Percentiles rank a stretch among this genome's conserved stretches.
phyloP scores from a whole-genome alignment of 2,797 vertebrate genomes.

The Muscicapa comitata region DNA sequence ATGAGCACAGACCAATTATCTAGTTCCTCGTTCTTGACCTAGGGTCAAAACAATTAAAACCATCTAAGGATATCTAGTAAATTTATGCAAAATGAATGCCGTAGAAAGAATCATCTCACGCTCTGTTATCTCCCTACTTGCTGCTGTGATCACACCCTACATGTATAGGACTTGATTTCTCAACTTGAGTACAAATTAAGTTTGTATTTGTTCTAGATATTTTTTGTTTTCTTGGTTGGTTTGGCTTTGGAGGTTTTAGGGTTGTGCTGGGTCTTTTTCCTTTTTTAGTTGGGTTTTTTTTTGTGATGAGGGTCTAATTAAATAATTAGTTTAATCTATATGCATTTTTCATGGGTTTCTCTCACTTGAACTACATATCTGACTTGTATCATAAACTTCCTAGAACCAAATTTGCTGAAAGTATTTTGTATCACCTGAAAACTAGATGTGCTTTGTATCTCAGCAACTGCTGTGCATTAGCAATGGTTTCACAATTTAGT shows the following conservation, averaged over 20 bases:
- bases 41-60: constrained; percentile 44
- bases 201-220: background rate
- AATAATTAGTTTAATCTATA: background rate
- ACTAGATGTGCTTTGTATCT: background rate
- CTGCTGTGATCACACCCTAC: background rate
- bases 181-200: background rate
- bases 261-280: background rate
- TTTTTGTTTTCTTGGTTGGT: background rate
- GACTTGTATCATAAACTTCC: background rate
- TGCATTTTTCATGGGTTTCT: background rate
- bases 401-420: background rate
- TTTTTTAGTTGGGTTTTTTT: background rate
- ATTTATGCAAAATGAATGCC: background rate
- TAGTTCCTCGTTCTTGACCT: background rate
- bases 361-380: background rate
- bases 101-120: background rate
- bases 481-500: background rate
- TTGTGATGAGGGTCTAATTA: background rate
- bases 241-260: background rate
- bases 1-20: background rate
- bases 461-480: background rate
- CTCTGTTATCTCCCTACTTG: background rate
- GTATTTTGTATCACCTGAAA: background rate
- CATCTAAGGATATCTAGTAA: background rate
- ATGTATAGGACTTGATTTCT: background rate